Evolutionary conservation across 2,797 vertebrate genomes (phyloP), one percentile per base, ranked within the genome.

Genomic region (Gymnodraco acuticeps): DNA sequence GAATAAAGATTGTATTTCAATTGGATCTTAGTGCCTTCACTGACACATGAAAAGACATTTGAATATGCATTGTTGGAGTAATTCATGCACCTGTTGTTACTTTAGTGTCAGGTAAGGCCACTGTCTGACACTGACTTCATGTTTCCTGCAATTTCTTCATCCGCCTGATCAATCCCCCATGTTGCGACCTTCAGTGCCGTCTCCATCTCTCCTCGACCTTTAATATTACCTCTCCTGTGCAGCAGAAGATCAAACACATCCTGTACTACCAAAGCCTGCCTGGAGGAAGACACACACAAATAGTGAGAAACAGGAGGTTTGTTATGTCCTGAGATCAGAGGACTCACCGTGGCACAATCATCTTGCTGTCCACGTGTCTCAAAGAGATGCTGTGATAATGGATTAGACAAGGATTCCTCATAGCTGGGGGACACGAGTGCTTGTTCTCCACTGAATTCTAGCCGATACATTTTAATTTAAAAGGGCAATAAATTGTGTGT

Each of bases 1-100:
- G 79, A 93, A 93, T 94, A 93, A 94, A 93, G 84, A 92, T 86
- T 92, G 90, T 93, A 91, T 93, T 93, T 81, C 84, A 91, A 90
- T 88, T 90, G 91, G 69, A 85, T 72, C 20, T 42, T 31, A 0
- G 50, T 41, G 11, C 48, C 46, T 45, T 80, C 31, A 51, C 42
- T 79, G 23, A 15, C 20, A 53, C 23, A 16, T 55, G 48, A 6
- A 45, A 7, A 8, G 4, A 8, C 9, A 1, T 70, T 46, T 17
- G n/a, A 41, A 31, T 50, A 20, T 46, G 19, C 14, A 10, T 11
- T 8, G 10, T 38, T 9, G 46, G 20, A 50, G 12, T 15, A 1
- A 16, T 9, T 17, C 7, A n/a, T 16, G 46, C 31, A 19, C 55
- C 38, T 60, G 41, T 38, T 55, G 70, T 47, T 64, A 47, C 17